These are phyloP conservation scores for Strigamia transsilvanica DNA, from an alignment of 2,888 invertebrate genomes.

Conservation along the genomic window DNA sequence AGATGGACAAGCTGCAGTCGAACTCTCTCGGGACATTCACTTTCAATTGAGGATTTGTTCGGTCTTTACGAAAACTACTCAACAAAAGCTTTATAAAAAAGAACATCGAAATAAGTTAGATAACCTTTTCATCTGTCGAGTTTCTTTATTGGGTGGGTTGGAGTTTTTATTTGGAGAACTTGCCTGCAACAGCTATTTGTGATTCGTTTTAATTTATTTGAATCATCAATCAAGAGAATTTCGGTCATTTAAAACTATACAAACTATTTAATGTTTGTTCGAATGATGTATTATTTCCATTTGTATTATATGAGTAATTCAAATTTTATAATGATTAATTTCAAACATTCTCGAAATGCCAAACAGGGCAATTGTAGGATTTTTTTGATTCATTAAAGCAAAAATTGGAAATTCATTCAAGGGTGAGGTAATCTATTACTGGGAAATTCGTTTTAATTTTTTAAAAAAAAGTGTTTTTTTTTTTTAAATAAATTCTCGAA, in stretches of 20 bases:
- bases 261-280: no score
- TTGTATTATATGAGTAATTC: background rate
- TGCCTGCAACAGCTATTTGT: no score
- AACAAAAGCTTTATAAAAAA: background rate
- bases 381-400: background rate
- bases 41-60: conserved; percentile 4
- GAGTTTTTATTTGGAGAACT: no score
- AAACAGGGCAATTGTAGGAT: background rate
- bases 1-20: conserved; percentile 1
- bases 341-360: background rate
- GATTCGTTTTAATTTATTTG: no score
- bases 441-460: no score
- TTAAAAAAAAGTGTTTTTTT: no score
- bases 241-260: no score
- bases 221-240: no score
- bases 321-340: conserved; percentile 12
- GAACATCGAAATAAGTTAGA: no score
- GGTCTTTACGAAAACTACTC: background rate
- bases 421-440: background rate
- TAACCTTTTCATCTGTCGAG: no score
- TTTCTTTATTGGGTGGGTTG: no score
- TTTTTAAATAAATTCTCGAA: no score
- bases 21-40: background rate
- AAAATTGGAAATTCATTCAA: background rate
- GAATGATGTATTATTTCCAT: background rate